Base-by-base conservation (phyloP, 2,113 vertebrate genomes). In the Lonchura striata region DNA sequence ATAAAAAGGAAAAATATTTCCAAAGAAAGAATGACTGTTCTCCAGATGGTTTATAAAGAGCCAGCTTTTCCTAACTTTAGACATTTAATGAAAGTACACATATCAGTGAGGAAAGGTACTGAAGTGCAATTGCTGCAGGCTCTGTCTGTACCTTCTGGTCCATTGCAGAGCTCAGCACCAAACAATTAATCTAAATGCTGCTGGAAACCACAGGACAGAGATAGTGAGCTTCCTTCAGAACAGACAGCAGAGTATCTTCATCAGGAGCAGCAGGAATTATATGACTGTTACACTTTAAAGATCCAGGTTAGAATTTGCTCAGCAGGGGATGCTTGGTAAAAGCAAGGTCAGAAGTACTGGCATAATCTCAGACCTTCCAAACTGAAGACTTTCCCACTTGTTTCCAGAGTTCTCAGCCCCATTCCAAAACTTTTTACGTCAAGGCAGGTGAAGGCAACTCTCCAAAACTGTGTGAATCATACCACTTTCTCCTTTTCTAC, bases 291-390 rank as follows among this genome's bases (percentile, higher is more conserved):
- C 23, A 37, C 37, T 64, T 79, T 30, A 46, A 91, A 92, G 31
- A 89, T 66, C 18, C 23, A 72, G n/a, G 25, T 61, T 88, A 82
- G 86, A 95, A 92, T 88, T 93, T 92, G 12, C 39, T 80, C 88
- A 90, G 54, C 54, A 54, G 50, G 68, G 16, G 15, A 50, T 86
- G 10, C 30, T 54, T 70, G 50, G 46, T 77, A 52, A 83, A 96
- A 70, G 25, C 42, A 82, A 88, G 57, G 61, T 86, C 75, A 90
- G 66, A 88, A 86, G 4, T 31, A 80, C 54, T 21, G n/a, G 23
- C 21, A 69, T 59, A 23, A 33, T 70, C 82, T 92, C 76, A 86
- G 42, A 74, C 39, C 8, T 90, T 77, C 76, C 90, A 39, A 80
- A 54, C 3, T 61, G 37, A 74, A 63, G 64, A 66, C 11, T 80